Base-by-base conservation (phyloP, 1,140 invertebrate species). In the Drosophila rhopaloa region DNA sequence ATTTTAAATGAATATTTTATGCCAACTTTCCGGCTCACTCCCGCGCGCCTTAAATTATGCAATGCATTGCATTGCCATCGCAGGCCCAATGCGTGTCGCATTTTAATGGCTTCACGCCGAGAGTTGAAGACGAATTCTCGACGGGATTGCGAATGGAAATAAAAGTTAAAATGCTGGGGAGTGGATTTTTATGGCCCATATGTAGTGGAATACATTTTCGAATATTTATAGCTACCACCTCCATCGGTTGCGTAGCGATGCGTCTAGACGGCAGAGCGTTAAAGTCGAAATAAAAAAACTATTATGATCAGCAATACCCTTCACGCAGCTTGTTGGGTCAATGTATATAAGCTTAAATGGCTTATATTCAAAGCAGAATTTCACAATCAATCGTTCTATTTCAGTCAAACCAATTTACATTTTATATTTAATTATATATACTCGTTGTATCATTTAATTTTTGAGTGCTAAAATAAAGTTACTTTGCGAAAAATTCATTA, bases 1-100 rank as follows among this genome's bases (percentile, higher is more conserved):
- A 88, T 88, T 89, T 88, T 75, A 88, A 88, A 88, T 88, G 73
- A 88, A 88, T 88, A 88, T 88, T 88, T 88, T 88, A 84, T 88
- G 76, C 59, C 76, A 67, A 63, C 73, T 76, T 76, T 50, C 50
- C 70, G 54, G 68, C 75, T 72, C 78, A 40, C 55, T 40, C 35
- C 43, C 61, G 47, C 61, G 19, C 80, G 81, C 84, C 84, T 80
- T 89, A 80, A 88, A 88, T 88, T 88, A 88, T 88, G 84, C 84
- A 88, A 88, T 50, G 76, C 72, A 77, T 56, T 85, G 82, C 75
- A 72, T 16, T 58, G 51, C 35, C 46, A 81, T 79, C 62, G 63
- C 62, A 70, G 63, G 63, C 63, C 51, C 72, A 83, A 89, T 89
- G 84, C 85, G 77, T 78, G 84, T 61, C 82, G 80, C 83, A 88